Base-by-base conservation (phyloP, 2,888 invertebrate species). In the Melanchra persicariae region DNA sequence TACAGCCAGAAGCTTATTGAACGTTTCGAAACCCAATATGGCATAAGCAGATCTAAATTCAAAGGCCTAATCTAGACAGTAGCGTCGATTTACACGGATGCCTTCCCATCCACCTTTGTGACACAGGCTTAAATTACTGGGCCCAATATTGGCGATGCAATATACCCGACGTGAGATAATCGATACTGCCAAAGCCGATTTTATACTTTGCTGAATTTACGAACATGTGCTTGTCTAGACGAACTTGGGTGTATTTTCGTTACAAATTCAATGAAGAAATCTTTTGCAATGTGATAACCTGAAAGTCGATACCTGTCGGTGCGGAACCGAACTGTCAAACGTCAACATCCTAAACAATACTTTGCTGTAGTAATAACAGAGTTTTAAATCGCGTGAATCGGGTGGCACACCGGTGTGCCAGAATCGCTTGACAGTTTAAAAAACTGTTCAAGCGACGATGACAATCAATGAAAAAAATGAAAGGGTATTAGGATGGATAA, bases 71-170 rank as follows among this genome's bases (percentile, higher is more conserved):
- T 67, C 30, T 77, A 60, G 22, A 49, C 54, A 17, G 45, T 30
- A 57, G 19, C 40, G 3, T 59, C 45, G 34, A 75, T 58, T 58
- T 58, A 51, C 54, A 59, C 15, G 9, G 17, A 60, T 60, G 26
- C 54, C 37, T 67, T 67, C 52, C 6, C 22, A 17, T 30, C 47
- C 34, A 61, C 26, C 59, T 49, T 45, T 77, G 37, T 77, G 59
- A 77, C 70, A 69, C 10, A 22, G 40, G 77, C 24, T 68, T 68
- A 71, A 54, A 77, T 68, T 54, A 47, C n/a, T 34, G 15, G 26
- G 19, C 24, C 47, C 7, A 60, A 43, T 58, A 45, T 69, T 8
- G 37, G 17, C 24, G 61, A 57, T 24, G 26, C 49, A n/a, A 49
- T 68, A 49, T 43, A 24, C 6, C n/a, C 10, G 12, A 12, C 40